Conservation (phyloP, 1,140 invertebrate genomes). For the Mycetomoellerius zeteki region DNA sequence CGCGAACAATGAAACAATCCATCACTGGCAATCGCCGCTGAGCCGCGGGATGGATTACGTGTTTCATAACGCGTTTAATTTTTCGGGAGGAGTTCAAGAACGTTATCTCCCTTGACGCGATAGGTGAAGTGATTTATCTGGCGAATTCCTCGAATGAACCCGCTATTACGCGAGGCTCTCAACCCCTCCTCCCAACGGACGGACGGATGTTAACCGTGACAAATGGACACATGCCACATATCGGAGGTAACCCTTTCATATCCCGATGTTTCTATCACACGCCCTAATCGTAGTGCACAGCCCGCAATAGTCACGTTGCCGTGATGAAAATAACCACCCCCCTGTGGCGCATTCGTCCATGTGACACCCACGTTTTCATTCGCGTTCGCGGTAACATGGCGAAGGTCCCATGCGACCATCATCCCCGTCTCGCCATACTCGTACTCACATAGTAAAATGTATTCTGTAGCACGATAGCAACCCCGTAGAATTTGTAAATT, state of each 20-base stretch:
- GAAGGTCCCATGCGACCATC: slow-evolving; percentile 12
- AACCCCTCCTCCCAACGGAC: background rate
- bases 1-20: slow-evolving; percentile 1
- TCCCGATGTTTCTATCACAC: slow-evolving; percentile 56
- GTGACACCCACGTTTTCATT: slow-evolving; percentile 55
- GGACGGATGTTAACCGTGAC: slow-evolving; percentile 30
- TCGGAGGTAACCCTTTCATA: slow-evolving; percentile 14
- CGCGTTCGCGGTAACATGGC: slow-evolving; percentile 27
- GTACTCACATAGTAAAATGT: background rate
- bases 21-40: slow-evolving; percentile 47
- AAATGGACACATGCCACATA: slow-evolving; percentile 45
- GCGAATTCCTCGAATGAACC: slow-evolving; percentile 55
- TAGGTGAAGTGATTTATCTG: slow-evolving; percentile 50
- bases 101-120: slow-evolving; percentile 51
- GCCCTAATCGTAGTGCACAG: slow-evolving; percentile 50
- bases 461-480: slow-evolving; percentile 4
- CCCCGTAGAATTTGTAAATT: slow-evolving; percentile 51
- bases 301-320: slow-evolving; percentile 27
- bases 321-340: slow-evolving; percentile 58
- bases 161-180: slow-evolving; percentile 34
- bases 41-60: slow-evolving; percentile 32
- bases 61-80: slow-evolving; percentile 58
- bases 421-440: background rate
- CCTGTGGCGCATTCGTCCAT: background rate
- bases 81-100: slow-evolving; percentile 32